Conservation (phyloP, 1,140 invertebrate genomes). For the Solenopsis fugax region DNA sequence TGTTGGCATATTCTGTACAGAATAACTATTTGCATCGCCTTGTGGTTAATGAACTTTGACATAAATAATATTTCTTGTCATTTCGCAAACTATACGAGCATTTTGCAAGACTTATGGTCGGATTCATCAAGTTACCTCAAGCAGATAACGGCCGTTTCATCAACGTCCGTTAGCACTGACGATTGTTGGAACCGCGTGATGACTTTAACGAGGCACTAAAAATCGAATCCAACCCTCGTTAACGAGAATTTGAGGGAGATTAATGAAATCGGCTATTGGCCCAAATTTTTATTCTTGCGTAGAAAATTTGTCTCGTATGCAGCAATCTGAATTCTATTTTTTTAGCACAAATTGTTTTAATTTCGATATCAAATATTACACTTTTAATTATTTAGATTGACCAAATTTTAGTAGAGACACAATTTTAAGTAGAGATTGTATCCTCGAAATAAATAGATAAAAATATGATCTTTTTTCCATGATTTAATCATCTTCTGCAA, state of each 20-base stretch:
- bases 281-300: slow-evolving; percentile 2
- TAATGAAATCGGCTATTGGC: slow-evolving; percentile 33
- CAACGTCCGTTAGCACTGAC: slow-evolving; percentile 29
- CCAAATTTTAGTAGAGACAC: too few species aligned
- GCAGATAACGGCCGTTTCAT: slow-evolving; percentile 44
- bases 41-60: slow-evolving; percentile 6
- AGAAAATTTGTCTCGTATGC: not conserved
- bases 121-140: slow-evolving; percentile 38
- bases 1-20: not conserved
- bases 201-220: slow-evolving; percentile 34
- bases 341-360: not conserved
- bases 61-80: slow-evolving; percentile 29
- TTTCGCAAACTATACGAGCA: not conserved
- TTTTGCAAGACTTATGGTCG: slow-evolving; percentile 36
- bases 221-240: slow-evolving; percentile 25
- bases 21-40: not conserved
- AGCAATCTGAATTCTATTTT: not conserved
- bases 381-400: not conserved
- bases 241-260: slow-evolving; percentile 52
- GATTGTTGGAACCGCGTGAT: slow-evolving; percentile 25
- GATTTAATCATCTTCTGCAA: not conserved
- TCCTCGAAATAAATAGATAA: not conserved
- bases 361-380: not conserved
- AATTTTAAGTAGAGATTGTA: not conserved
- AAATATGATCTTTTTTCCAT: not conserved